Base-by-base conservation (phyloP, 2,888 invertebrate genomes). In the Panopea generosa region DNA sequence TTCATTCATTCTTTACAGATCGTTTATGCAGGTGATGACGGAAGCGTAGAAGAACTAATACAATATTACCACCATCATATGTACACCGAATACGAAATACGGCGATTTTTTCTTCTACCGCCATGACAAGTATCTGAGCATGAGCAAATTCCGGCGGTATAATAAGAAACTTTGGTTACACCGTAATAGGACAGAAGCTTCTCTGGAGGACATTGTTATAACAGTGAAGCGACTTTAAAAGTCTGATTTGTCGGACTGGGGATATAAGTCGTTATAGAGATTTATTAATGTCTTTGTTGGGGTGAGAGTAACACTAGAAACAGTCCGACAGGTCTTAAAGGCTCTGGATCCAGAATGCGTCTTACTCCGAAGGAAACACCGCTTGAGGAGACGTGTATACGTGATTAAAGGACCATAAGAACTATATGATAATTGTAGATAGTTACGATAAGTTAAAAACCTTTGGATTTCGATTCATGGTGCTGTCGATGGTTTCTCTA, bases 391-490 rank as follows among this genome's bases (percentile, higher is more conserved):
- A 33, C 4, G 33, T 18, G 11, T 49, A 2, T 72, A 72, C 60
- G 16, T 7, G 20, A 72, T 66, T 29, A n/a, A 43, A 29, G 66
- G 72, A 18, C 72, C 65, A 29, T n/a, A n/a, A n/a, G n/a, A 65
- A 65, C 33, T 33, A 33, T 33, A 33, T 11, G 11, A 11, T 33
- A 7, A 7, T 33, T 33, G 6, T 33, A 33, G 72, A 72, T 40
- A 65, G 72, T n/a, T 63, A 66, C 47, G 72, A 72, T 33, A 72
- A 72, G 66, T 38, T 72, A n/a, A 60, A 43, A 24, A 59, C 60
- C 2, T 72, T 49, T 40, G 72, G 72, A 18, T 72, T 24, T 7
- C 40, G 14, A 65, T 71, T n/a, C 71, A 71, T 26, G 71, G 59
- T 14, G 38, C 50, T 49, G 62, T 71, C 2, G 71, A 71, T 29